Evolutionary conservation across 2,113 vertebrate species (phyloP), one percentile per base, ranked within the genome.

Genomic region (Dicerorhinus sumatrensis): DNA sequence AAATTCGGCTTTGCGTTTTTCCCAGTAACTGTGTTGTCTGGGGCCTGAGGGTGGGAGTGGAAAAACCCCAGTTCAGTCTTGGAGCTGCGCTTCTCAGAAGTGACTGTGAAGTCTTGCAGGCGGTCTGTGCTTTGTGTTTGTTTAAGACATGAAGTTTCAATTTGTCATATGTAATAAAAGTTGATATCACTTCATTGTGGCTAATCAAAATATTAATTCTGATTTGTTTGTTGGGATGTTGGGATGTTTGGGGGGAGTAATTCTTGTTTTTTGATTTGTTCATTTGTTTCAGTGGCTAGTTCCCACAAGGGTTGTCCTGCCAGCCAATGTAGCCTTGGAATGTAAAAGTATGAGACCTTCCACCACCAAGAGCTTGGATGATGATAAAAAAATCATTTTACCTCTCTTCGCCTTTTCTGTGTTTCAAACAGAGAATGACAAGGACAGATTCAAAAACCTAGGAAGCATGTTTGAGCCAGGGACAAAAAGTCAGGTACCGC

Each of bases 1-100:
- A 91, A 97, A 85, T 89, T 75, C 65, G 89, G 20, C 46, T 80
- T 76, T 33, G 7, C 33, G 3, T 83, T 81, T 87, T 89, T 91
- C 65, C 36, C 25, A 33, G 0, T 73, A 70, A 54, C 12, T 51
- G 18, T 48, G 65, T 36, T 90, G 51, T 73, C 33, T 48, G 60
- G 31, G n/a, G 65, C 18, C 48, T 60, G 31, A 83, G 27, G 60
- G 18, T 58, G 25, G 25, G 62, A 72, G 8, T 69, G 77, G 56
- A 46, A 77, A 95, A 95, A 31, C 20, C 33, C 90, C 62, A 48
- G 14, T 36, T 36, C 56, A 9, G 14, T 14, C 21, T 63, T 67
- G 70, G 39, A 42, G 42, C 48, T 9, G 1, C 5, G 17, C n/a
- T 18, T 46, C 56, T 80, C 31, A 31, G 84, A 25, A 60, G 29